Conservation (phyloP, 2,113 vertebrate genomes). For the Eulemur macaco region DNA sequence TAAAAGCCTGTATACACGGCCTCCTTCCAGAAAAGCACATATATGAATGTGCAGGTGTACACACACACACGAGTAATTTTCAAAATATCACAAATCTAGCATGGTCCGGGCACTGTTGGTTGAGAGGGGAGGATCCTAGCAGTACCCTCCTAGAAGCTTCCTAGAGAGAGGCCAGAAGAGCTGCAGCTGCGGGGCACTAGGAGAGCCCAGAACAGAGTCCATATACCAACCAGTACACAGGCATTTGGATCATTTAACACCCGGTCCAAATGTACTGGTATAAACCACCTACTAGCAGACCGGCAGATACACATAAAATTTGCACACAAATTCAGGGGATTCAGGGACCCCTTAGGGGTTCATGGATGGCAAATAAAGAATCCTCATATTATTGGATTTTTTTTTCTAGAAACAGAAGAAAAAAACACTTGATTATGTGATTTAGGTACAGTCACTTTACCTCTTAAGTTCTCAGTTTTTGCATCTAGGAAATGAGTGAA, state of each 20-base stretch:
- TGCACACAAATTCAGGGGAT: not conserved
- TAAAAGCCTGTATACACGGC: not conserved
- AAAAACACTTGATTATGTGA: not conserved
- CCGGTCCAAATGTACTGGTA: not conserved
- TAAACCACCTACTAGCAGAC: not conserved
- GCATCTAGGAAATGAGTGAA: not conserved
- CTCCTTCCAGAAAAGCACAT: not conserved
- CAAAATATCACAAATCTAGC: not conserved
- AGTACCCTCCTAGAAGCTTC: not conserved
- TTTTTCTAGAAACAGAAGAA: not conserved
- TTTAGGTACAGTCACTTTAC: not conserved
- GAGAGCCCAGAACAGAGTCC: not conserved
- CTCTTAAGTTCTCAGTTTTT: not conserved
- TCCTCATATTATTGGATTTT: not conserved
- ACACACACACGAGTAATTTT: not conserved
- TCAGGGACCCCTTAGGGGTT: not conserved
- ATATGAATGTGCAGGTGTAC: rapidly evolving
- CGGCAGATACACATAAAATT: not conserved
- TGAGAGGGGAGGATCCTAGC: not conserved
- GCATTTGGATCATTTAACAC: not conserved
- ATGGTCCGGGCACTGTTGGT: not conserved
- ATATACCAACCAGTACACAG: not conserved
- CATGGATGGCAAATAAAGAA: not conserved
- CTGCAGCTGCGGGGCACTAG: not conserved
- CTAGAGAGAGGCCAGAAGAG: not conserved